A percentile compares a stretch with the other conserved stretches of the same genome.
Conservation (phyloP, 2,888 invertebrate genomes). For the Eutolmus rufibarbis region DNA sequence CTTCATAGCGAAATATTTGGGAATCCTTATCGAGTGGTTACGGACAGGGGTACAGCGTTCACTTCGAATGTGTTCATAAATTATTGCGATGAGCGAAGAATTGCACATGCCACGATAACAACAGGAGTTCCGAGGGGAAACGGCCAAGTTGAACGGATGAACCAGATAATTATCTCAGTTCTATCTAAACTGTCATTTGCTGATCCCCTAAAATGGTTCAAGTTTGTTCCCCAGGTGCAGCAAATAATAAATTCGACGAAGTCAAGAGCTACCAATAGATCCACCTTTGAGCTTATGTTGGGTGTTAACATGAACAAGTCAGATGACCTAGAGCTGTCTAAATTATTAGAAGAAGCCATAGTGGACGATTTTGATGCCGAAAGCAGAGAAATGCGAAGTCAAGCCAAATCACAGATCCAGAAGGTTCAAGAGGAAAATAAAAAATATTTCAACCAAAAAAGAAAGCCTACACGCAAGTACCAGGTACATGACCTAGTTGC, state of each 20-base stretch:
- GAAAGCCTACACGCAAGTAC: background rate
- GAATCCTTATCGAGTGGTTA: conserved; percentile 55
- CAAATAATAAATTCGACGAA: background rate
- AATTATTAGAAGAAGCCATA: background rate
- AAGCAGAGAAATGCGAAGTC: background rate
- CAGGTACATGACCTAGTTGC: conserved; percentile 21
- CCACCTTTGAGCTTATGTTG: background rate
- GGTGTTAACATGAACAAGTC: background rate
- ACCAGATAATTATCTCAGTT: conserved; percentile 52
- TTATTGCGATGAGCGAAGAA: conserved; percentile 54
- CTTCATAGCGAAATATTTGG: conserved; percentile 54
- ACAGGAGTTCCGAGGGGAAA: conserved; percentile 56
- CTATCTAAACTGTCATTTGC: conserved; percentile 54
- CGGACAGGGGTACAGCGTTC: conserved; percentile 57
- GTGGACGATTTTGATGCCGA: background rate
- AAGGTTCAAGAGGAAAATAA: conserved; percentile 14
- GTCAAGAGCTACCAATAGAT: background rate
- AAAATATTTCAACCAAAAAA: background rate
- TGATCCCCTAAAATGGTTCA: conserved; percentile 49
- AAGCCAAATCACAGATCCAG: background rate
- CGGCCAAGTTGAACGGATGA: conserved; percentile 56
- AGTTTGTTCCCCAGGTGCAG: background rate
- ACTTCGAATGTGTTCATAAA: conserved; percentile 54
- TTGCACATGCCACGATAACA: conserved; percentile 52
- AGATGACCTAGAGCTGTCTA: background rate